Conservation (phyloP, 2,113 vertebrate genomes). For the Callipepla californica region DNA sequence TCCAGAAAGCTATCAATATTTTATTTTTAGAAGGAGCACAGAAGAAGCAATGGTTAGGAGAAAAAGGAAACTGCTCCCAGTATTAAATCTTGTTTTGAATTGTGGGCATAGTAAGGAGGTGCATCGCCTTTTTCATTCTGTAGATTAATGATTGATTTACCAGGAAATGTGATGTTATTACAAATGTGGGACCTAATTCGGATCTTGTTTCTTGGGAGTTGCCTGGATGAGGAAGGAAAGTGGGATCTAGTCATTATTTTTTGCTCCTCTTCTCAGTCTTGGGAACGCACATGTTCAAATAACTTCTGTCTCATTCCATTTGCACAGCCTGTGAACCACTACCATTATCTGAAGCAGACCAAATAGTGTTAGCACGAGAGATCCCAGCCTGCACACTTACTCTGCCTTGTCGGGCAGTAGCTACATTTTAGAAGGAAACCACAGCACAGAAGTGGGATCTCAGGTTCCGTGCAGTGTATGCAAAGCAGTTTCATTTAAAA, state of each 20-base stretch:
- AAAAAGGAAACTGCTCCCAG: slow-evolving; percentile 7
- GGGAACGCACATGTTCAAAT: not conserved
- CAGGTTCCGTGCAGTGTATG: slow-evolving; percentile 70
- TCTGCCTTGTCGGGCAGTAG: slow-evolving; percentile 59
- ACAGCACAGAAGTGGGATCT: slow-evolving; percentile 58
- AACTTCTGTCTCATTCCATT: not conserved
- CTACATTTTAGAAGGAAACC: slow-evolving; percentile 71
- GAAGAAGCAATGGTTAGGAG: not conserved
- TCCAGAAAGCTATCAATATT: not conserved
- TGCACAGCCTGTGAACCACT: not conserved
- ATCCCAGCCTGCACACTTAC: slow-evolving; percentile 34
- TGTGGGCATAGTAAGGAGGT: not conserved
- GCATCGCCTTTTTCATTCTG: not conserved
- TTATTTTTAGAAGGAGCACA: slow-evolving; percentile 13
- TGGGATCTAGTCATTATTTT: slow-evolving; percentile 22
- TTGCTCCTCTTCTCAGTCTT: not conserved
- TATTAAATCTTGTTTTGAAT: slow-evolving; percentile 5
- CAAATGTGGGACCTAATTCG: slow-evolving; percentile 28
- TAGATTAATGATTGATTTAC: slow-evolving; percentile 33
- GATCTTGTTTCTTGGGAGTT: slow-evolving; percentile 48
- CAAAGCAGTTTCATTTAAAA: slow-evolving; percentile 75
- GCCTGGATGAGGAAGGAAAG: slow-evolving; percentile 51
- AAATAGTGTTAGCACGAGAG: not conserved
- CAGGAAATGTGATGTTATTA: slow-evolving; percentile 55
- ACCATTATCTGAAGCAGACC: slow-evolving; percentile 15